Base-by-base conservation (phyloP, 64 coral and sea anemone genomes). In the Stichodactyla helianthus region DNA sequence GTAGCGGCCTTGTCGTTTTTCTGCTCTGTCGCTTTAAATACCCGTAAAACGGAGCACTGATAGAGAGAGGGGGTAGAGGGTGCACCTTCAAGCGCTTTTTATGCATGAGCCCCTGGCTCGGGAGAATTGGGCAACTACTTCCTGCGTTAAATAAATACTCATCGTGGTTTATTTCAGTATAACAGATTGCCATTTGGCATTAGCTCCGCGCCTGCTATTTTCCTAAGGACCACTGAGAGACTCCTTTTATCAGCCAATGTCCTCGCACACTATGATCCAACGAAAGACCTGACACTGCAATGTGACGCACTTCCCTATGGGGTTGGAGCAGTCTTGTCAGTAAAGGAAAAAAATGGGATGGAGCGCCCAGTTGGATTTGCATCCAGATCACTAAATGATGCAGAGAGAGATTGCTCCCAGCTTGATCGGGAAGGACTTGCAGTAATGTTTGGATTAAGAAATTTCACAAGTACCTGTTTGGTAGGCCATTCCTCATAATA, bases 91-190 rank as follows among this genome's bases (percentile, higher is more conserved):
- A n/a, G n/a, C n/a, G n/a, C n/a, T n/a, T n/a, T n/a, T n/a, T n/a
- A n/a, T n/a, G n/a, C n/a, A n/a, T n/a, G n/a, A n/a, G n/a, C n/a
- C n/a, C n/a, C n/a, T n/a, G n/a, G n/a, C n/a, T n/a, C n/a, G n/a
- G n/a, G n/a, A n/a, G n/a, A n/a, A n/a, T n/a, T n/a, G n/a, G n/a
- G n/a, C n/a, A n/a, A n/a, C n/a, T n/a, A n/a, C n/a, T n/a, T n/a
- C n/a, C n/a, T n/a, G n/a, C n/a, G n/a, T n/a, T n/a, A n/a, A 0
- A 91, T 91, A 26, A 91, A 91, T 82, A 79, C 83, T 6, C 89
- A 91, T 50, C 50, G 35, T 23, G 67, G 83, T 15, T 53, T 91
- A 9, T 86, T 78, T 44, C 71, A 61, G 51, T 89, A 89, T 20
- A 82, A 82, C 63, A 57, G 58, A 7, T 76, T 83, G 17, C 88